Evolutionary conservation across 2,888 invertebrate genomes (phyloP), one percentile per base, ranked within the genome.

Genomic region (Piscicola geometra): DNA sequence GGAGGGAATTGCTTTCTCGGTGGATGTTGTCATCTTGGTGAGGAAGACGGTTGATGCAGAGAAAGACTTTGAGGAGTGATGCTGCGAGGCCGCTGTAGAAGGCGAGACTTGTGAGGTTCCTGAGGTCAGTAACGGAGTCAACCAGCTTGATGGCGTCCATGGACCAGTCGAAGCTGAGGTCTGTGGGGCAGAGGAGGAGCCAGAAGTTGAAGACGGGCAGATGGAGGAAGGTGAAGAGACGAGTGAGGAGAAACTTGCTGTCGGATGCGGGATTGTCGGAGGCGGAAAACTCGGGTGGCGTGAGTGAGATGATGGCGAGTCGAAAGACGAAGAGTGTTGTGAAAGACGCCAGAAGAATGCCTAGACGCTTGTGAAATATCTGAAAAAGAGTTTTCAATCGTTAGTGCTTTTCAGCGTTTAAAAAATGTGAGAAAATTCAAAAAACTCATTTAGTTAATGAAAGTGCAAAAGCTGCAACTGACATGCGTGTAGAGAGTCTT

Each of bases 201-300:
- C 90, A 90, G 82, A 94, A 90, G 87, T 97, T 96, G 84, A 93
- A 91, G 67, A 92, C 91, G 60, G 97, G 96, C 81, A 98, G 89
- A 85, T 94, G 94, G 79, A 91, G 88, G 87, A 95, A 97, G 73
- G 97, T 97, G 82, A 94, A 89, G 76, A 92, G 88, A 80, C 97
- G 89, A 64, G 93, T 92, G 81, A 92, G 86, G 70, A 91, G 85
- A 75, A 91, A 91, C 69, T 91, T 90, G 81, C 92, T 91, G 83
- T 93, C 90, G n/a, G 96, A 92, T 41, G 95, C 91, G 0, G 97
- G 97, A 87, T 97, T 98, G 88, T 97, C 97, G 3, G 95, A 94
- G 56, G 92, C 91, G 70, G 96, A 93, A 86, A 97, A 97, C 79
- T 91, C 90, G 1, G 92, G 92, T 88, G 89, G 74, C 90, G 90